Evolutionary conservation across 2,888 invertebrate genomes (phyloP).

Genomic region (Leucophenga montana): DNA sequence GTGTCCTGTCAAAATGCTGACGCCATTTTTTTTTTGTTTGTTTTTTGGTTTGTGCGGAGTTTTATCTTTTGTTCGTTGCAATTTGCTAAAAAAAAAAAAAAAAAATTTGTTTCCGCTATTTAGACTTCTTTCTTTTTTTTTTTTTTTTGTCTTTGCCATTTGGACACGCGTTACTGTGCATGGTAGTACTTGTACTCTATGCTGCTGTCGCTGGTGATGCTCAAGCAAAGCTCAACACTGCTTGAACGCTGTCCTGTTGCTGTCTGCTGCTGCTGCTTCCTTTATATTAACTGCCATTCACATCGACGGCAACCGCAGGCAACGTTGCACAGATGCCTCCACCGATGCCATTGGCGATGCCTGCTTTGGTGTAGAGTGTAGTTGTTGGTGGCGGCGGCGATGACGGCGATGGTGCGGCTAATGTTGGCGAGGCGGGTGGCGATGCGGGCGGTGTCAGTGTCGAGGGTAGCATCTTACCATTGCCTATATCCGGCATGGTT

Average conservation of each 20-base stretch:
- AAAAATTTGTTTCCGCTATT: conserved; percentile 19
- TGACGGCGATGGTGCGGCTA: conserved; percentile 7
- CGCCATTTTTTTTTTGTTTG: too few species aligned
- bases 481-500: conserved; percentile 24
- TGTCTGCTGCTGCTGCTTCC: conserved; percentile 25
- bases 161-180: conserved; percentile 23
- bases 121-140: conserved; percentile 26
- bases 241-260: background rate
- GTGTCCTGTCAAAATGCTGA: background rate
- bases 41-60: too few species aligned
- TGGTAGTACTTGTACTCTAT: background rate
- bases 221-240: too few species aligned
- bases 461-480: conserved; percentile 49
- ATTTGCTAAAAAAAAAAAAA: conserved; percentile 36
- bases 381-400: conserved; percentile 29
- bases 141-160: conserved; percentile 20
- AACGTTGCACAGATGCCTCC: conserved; percentile 47
- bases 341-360: conserved; percentile 47
- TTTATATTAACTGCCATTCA: conserved; percentile 67
- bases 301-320: conserved; percentile 55
- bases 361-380: conserved; percentile 40
- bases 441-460: conserved; percentile 67
- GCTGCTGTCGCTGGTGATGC: background rate
- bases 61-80: too few species aligned
- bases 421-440: conserved; percentile 49